These are phyloP conservation scores for Nesidiocoris tenuis DNA, from an alignment of 2,888 invertebrate species.

Conservation along the genomic window DNA sequence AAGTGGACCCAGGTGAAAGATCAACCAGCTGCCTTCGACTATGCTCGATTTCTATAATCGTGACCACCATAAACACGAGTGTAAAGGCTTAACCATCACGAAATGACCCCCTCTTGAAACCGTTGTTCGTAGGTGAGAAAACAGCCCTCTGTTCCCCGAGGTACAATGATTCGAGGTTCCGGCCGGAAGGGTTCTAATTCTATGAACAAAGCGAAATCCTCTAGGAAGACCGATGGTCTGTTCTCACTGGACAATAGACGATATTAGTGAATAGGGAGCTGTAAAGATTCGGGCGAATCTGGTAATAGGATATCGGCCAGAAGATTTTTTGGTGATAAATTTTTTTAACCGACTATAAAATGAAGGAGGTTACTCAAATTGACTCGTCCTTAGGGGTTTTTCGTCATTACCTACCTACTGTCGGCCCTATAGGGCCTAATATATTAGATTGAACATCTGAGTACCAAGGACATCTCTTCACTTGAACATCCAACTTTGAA, in stretches of 20 bases:
- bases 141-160: conserved; percentile 17
- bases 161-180: conserved; percentile 1
- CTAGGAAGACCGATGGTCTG: neutral
- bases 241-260: neutral
- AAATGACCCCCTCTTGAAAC: conserved; percentile 1
- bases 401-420: no score
- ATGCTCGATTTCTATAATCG: neutral
- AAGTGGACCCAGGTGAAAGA: conserved; percentile 41
- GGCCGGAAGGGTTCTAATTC: neutral
- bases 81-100: conserved; percentile 27
- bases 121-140: conserved; percentile 21
- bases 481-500: no score
- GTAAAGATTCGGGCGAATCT: neutral
- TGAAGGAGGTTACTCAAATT: no score
- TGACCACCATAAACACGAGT: conserved; percentile 19
- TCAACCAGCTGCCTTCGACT: conserved; percentile 10
- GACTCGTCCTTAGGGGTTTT: no score
- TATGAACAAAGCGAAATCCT: neutral
- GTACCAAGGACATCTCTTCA: no score
- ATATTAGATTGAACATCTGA: no score
- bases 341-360: no score
- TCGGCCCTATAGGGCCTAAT: no score
- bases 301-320: no score
- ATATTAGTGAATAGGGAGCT: neutral
- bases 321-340: no score